Percentiles rank a stretch among this genome's conserved stretches.
These are phyloP conservation scores for Malthinus flaveolus DNA, from an alignment of 2,888 invertebrate species.

Conservation along the genomic window DNA sequence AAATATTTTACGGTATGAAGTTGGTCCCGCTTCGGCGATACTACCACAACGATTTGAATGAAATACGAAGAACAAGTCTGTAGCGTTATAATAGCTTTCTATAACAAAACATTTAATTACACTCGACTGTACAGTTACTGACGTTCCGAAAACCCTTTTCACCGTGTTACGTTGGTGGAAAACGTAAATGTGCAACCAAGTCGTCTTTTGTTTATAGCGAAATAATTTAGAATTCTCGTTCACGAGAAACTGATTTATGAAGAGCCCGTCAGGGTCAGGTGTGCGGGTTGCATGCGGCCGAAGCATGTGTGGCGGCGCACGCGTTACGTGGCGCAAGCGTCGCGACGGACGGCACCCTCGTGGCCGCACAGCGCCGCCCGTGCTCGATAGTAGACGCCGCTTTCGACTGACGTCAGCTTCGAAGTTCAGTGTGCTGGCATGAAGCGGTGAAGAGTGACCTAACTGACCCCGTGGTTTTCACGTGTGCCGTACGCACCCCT, in stretches of 20 bases:
- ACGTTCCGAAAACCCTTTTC: conserved; percentile 26
- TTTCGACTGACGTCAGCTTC: conserved; percentile 50
- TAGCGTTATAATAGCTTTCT: conserved; percentile 26
- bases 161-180: conserved; percentile 20
- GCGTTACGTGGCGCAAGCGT: conserved; percentile 46
- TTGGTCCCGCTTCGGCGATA: conserved; percentile 19
- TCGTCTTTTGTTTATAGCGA: conserved; percentile 27
- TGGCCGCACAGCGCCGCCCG: conserved; percentile 51
- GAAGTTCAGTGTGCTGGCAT: conserved; percentile 51
- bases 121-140: conserved; percentile 20
- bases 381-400: conserved; percentile 54
- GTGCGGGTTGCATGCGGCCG: conserved; percentile 30
- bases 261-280: conserved; percentile 39
- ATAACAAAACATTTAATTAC: conserved; percentile 30
- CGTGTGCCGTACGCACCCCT: conserved; percentile 35
- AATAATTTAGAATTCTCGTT: conserved; percentile 30
- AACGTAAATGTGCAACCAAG: conserved; percentile 24
- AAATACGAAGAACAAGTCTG: conserved; percentile 27
- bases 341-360: conserved; percentile 48
- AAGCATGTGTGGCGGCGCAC: conserved; percentile 38
- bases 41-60: conserved; percentile 18
- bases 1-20: conserved; percentile 20
- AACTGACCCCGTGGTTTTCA: conserved; percentile 40
- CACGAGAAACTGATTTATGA: conserved; percentile 38
- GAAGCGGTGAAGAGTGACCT: conserved; percentile 52